Evolutionary conservation across 2,888 invertebrate genomes (phyloP).

Genomic region (Cistogaster globosa): DNA sequence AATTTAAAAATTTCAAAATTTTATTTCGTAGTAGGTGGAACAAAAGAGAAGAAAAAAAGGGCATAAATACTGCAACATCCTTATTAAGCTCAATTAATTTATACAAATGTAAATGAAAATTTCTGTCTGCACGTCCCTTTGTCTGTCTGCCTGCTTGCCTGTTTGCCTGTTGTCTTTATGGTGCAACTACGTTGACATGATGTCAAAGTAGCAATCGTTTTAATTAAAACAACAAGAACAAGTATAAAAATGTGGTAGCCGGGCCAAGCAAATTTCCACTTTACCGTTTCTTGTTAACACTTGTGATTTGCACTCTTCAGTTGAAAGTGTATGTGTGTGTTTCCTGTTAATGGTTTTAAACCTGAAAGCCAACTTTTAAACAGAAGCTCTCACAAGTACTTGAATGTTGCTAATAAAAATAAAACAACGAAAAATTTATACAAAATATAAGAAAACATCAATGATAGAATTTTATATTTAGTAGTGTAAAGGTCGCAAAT

Average conservation of each 20-base stretch:
- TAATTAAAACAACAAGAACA: constrained; percentile 72
- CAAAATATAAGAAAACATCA: constrained; percentile 49
- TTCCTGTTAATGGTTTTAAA: constrained; percentile 44
- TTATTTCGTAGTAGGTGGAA: constrained; percentile 42
- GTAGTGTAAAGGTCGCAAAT: constrained; percentile 74
- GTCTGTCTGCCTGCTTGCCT: constrained; percentile 2
- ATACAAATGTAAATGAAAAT: constrained; percentile 48
- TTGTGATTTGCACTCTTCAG: constrained; percentile 65
- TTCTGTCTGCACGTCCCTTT: background rate
- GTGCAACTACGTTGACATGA: constrained; percentile 78
- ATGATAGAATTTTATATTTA: constrained; percentile 41
- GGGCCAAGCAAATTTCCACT: constrained; percentile 56
- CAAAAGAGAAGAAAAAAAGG: background rate
- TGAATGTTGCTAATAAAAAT: constrained; percentile 70
- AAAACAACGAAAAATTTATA: constrained; percentile 10
- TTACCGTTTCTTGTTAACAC: constrained; percentile 74
- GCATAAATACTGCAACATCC: constrained; percentile 29
- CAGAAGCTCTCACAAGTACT: constrained; percentile 75
- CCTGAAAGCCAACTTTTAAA: constrained; percentile 60
- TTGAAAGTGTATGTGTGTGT: background rate
- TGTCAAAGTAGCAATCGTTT: constrained; percentile 74
- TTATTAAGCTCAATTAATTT: constrained; percentile 66
- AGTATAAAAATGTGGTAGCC: constrained; percentile 47
- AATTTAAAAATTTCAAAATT: constrained; percentile 45
- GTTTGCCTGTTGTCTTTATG: constrained; percentile 10